A percentile compares a stretch with the other conserved stretches of the same genome.
These are phyloP conservation scores for Drosophila buzzatii DNA, from an alignment of 2,888 invertebrate genomes.

Conservation along the genomic window DNA sequence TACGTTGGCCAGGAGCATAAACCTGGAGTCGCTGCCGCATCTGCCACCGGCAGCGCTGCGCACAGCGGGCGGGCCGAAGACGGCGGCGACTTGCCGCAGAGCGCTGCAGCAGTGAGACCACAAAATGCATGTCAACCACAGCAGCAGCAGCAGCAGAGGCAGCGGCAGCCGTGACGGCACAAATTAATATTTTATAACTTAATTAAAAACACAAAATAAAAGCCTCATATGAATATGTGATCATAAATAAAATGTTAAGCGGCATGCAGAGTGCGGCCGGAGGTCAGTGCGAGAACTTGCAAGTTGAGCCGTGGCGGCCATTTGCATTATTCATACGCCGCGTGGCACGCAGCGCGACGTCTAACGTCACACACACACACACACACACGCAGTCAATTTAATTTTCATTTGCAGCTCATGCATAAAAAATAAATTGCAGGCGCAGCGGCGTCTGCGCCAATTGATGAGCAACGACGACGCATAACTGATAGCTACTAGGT, in stretches of 20 bases:
- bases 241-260: constrained; percentile 53
- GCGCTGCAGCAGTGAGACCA: constrained; percentile 51
- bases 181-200: constrained; percentile 79
- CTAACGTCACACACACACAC: constrained; percentile 46
- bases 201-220: constrained; percentile 72
- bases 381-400: constrained; percentile 60
- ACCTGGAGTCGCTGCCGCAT: constrained; percentile 43
- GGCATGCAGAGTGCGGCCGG: constrained; percentile 21
- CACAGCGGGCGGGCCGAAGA: constrained; percentile 22
- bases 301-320: constrained; percentile 42
- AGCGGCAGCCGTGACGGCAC: constrained; percentile 20
- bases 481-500: constrained; percentile 47
- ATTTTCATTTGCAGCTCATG: constrained; percentile 74
- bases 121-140: constrained; percentile 79
- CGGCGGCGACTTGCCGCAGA: constrained; percentile 33
- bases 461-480: constrained; percentile 38
- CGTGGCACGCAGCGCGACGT: constrained; percentile 27
- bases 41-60: constrained; percentile 19
- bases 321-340: constrained; percentile 67
- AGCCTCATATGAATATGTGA: constrained; percentile 54
- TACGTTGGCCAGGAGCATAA: constrained; percentile 49
- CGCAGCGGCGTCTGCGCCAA: constrained; percentile 30
- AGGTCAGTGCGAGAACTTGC: constrained; percentile 53
- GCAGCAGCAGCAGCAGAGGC: constrained; percentile 1
- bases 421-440: constrained; percentile 69